These are phyloP conservation scores for Streblospio benedicti DNA, from an alignment of 1,140 invertebrate species.

Conservation along the genomic window DNA sequence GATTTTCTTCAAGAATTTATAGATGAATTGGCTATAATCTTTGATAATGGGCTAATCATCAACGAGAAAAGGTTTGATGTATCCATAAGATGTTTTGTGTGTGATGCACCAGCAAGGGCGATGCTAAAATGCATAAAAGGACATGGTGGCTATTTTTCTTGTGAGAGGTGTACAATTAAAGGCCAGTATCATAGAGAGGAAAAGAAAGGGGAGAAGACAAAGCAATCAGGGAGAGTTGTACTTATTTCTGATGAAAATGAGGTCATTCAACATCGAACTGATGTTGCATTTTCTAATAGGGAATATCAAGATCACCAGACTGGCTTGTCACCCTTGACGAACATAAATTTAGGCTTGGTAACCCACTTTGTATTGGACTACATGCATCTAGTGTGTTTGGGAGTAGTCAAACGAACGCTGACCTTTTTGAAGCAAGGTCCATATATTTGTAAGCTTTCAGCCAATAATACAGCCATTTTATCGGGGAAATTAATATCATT, in stretches of 20 bases:
- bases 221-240: constrained; percentile 10
- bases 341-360: constrained; percentile 20
- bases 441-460: background rate
- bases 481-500: background rate
- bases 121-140: background rate
- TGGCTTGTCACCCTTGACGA: background rate
- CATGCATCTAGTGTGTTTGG: constrained; percentile 13
- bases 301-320: constrained; percentile 22
- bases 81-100: background rate
- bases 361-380: constrained; percentile 3
- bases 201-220: no score
- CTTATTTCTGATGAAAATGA: constrained; percentile 22
- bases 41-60: background rate
- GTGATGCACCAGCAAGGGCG: constrained; percentile 8
- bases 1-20: constrained; percentile 2
- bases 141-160: background rate
- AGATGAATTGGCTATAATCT: background rate
- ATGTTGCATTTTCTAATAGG: constrained; percentile 23
- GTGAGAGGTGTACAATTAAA: constrained; percentile 5
- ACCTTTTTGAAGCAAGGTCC: background rate
- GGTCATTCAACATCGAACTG: constrained; percentile 15
- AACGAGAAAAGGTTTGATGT: background rate
- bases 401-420: background rate
- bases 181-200: constrained; percentile 13
- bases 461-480: background rate